A percentile compares a stretch with the other conserved stretches of the same genome.
phyloP scores from a whole-genome alignment of 2,113 vertebrate species.

The Apaloderma vittatum region DNA sequence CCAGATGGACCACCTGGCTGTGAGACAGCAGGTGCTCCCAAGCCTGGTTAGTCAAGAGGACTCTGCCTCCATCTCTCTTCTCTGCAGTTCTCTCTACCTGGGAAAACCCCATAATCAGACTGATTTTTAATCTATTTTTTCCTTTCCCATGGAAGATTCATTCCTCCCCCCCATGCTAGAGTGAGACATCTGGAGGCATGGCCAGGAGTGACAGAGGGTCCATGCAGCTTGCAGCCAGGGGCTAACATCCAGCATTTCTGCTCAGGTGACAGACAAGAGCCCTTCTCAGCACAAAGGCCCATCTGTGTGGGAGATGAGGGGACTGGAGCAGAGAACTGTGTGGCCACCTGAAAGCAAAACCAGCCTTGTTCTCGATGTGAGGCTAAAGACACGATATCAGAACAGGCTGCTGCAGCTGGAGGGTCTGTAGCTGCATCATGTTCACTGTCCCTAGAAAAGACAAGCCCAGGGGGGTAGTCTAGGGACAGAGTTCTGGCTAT shows the following conservation, averaged over 20 bases:
- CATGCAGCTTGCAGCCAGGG: background rate
- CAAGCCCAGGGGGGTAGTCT: background rate
- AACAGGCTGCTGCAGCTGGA: background rate
- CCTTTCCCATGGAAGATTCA: background rate
- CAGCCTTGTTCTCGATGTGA: background rate
- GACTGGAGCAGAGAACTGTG: background rate
- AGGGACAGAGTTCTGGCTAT: background rate
- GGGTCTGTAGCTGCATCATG: background rate
- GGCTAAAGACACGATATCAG: background rate
- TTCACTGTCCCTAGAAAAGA: background rate
- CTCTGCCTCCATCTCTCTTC: conserved; percentile 2
- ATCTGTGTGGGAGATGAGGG: background rate
- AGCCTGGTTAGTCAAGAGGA: conserved; percentile 41
- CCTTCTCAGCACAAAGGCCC: background rate
- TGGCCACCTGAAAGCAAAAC: conserved; percentile 22
- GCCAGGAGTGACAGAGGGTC: background rate
- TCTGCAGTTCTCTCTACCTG: background rate
- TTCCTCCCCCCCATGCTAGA: background rate
- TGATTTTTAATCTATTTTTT: background rate
- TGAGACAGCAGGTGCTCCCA: conserved; percentile 50
- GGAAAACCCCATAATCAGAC: background rate
- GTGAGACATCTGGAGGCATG: background rate
- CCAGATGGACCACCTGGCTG: conserved; percentile 63
- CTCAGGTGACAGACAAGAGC: background rate
- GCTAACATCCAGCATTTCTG: background rate